These are phyloP conservation scores for Denticeps clupeoides DNA, from an alignment of 2,797 vertebrate species.

Conservation along the genomic window DNA sequence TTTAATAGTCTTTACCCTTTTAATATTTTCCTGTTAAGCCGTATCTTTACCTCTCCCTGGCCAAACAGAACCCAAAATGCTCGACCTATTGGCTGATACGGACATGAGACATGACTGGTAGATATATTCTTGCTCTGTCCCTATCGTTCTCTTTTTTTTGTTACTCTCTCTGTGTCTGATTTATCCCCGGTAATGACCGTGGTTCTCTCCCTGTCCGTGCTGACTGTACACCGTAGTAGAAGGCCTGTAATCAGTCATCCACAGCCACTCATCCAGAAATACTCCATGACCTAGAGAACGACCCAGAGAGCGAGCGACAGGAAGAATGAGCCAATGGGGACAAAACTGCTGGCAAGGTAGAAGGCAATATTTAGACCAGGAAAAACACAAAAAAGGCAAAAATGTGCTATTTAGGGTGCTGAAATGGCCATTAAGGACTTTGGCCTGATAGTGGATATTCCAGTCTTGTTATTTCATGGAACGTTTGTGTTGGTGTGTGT, in stretches of 20 bases:
- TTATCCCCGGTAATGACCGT: constrained; percentile 18
- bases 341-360: constrained; percentile 3
- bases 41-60: no score
- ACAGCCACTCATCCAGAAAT: constrained; percentile 29
- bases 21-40: no score
- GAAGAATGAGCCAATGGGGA: background rate
- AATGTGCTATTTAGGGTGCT: constrained; percentile 23
- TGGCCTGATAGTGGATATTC: no score
- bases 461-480: no score
- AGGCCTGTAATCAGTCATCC: constrained; percentile 30
- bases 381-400: background rate
- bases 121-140: background rate
- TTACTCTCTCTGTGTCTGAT: no score
- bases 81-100: no score
- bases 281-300: constrained; percentile 18
- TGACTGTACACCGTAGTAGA: background rate
- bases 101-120: no score
- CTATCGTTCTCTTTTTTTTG: constrained; percentile 7
- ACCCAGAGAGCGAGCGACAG: background rate
- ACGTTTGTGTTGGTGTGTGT: no score
- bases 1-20: no score
- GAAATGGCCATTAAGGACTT: no score
- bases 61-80: no score
- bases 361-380: background rate
- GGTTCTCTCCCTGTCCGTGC: background rate